Evolutionary conservation across 2,113 vertebrate species (phyloP).

Genomic region (Callospermophilus lateralis): DNA sequence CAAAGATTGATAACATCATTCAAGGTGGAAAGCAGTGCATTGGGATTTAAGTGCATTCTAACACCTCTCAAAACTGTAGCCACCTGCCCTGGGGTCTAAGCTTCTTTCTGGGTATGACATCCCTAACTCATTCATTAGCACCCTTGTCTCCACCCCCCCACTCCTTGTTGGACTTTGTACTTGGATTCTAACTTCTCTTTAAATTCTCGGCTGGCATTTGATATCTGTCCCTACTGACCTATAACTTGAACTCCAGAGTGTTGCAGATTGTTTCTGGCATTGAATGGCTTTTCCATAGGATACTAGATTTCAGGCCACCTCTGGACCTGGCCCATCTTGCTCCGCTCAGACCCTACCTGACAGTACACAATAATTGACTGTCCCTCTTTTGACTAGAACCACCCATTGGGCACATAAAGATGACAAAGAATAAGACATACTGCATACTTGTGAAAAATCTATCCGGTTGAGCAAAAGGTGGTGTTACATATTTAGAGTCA

Average conservation of each 20-base stretch:
- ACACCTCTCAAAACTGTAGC: background rate
- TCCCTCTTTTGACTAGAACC: background rate
- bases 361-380: background rate
- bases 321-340: background rate
- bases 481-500: background rate
- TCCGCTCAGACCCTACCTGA: background rate
- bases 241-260: background rate
- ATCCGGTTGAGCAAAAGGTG: background rate
- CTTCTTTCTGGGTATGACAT: background rate
- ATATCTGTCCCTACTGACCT: background rate
- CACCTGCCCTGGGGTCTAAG: background rate
- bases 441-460: background rate
- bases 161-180: background rate
- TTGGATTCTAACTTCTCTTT: background rate
- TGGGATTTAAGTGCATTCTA: background rate
- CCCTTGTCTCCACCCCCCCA: no score
- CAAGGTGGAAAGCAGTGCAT: background rate
- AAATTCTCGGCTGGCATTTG: background rate
- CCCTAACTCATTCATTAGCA: background rate
- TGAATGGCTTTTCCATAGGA: background rate
- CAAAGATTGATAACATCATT: background rate
- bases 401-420: background rate
- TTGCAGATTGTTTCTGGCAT: background rate
- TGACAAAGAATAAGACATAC: background rate
- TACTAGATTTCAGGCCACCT: background rate